Evolutionary conservation across 2,888 invertebrate genomes (phyloP), one percentile per base, ranked within the genome.

Genomic region (Antitype chi): DNA sequence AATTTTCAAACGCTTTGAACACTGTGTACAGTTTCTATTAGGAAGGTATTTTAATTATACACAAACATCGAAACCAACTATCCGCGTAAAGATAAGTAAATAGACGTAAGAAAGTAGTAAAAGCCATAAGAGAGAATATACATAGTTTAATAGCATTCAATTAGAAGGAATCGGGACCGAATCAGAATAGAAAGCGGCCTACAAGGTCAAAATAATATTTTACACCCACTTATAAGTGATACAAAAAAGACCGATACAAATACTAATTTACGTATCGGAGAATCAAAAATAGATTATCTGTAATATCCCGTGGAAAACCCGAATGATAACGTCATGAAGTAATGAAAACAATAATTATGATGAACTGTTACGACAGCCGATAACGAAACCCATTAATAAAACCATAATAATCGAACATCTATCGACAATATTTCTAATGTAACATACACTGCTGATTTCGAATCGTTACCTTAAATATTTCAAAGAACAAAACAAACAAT

Each of bases 321-420:
- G 78, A 81, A 81, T 70, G 84, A 89, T 89, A 85, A 83, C 62
- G 84, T 85, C 74, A 87, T 83, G 82, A 88, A 89, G 80, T 84
- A 86, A 90, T 88, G 86, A 89, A 91, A 90, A 92, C 89, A 90
- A 88, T 81, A 32, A 32, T 32, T 32, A 88, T 85, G 63, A 88
- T 88, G 78, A 90, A 91, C 87, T 84, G 76, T 82, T 80, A 90
- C 89, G 89, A 89, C 82, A 87, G 82, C 83, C 74, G 89, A 91
- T 89, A 91, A 90, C 84, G 80, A 85, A 85, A 83, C 81, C 88
- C 86, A 90, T 88, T 89, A 88, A 89, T 87, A 84, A 84, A 81
- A 73, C 85, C 68, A 88, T 82, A 74, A 62, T 69, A 81, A 47
- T 69, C 70, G 43, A 84, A 70, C 63, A 63, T 74, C 15, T 60